Evolutionary conservation across 2,113 vertebrate species (phyloP).

Genomic region (Delphinapterus leucas): DNA sequence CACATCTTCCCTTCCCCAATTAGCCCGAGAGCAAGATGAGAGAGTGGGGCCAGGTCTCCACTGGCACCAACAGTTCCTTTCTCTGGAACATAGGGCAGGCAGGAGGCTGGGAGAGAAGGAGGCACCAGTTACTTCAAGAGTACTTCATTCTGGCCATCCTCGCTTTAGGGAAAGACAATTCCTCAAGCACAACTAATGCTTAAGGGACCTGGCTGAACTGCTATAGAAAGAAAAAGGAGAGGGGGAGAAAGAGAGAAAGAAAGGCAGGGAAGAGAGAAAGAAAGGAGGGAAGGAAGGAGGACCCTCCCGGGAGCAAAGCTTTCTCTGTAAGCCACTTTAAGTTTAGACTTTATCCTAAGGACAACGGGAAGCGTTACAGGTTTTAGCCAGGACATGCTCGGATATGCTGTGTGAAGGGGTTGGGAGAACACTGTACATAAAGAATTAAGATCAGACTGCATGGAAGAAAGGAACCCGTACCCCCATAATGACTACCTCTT

Average conservation of each 20-base stretch:
- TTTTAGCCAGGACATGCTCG: background rate
- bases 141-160: background rate
- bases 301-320: background rate
- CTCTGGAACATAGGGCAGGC: constrained; percentile 96
- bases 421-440: background rate
- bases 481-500: background rate
- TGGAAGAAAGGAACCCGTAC: background rate
- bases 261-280: background rate
- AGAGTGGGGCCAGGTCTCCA: constrained; percentile 96
- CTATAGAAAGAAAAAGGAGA: background rate
- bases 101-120: constrained; percentile 87
- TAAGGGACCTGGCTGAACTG: background rate
- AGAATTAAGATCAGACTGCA: background rate
- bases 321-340: background rate
- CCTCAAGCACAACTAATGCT: background rate
- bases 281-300: background rate
- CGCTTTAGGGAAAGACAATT: background rate
- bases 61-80: constrained; percentile 98
- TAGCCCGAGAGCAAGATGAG: constrained; percentile 95
- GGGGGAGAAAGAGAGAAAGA: background rate
- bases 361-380: background rate
- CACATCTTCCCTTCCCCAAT: constrained; percentile 99
- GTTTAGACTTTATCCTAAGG: background rate
- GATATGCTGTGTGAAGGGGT: background rate
- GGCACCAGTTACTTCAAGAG: background rate